A percentile compares a stretch with the other conserved stretches of the same genome.
Conservation (phyloP, 1,140 invertebrate genomes). For the Cephus cinctus region DNA sequence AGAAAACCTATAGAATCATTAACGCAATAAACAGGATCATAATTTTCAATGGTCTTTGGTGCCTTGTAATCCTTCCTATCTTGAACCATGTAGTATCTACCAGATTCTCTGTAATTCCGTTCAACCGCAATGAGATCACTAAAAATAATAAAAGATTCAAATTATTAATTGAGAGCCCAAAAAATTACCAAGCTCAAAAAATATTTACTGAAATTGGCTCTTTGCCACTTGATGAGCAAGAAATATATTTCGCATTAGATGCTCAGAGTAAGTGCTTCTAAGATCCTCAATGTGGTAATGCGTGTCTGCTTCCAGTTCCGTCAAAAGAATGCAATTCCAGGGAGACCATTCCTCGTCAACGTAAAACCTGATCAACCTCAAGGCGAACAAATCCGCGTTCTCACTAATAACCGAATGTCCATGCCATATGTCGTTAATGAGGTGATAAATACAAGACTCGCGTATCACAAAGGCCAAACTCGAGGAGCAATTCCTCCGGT, state of each 20-base stretch:
- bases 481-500: conserved; percentile 55
- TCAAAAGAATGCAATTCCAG: conserved; percentile 72
- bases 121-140: not conserved
- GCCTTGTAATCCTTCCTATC: conserved; percentile 15
- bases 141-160: not conserved
- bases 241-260: conserved; percentile 29
- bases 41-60: conserved; percentile 17
- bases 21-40: not conserved
- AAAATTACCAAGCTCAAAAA: not conserved
- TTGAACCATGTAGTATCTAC: conserved; percentile 19
- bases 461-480: conserved; percentile 63
- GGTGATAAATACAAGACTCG: conserved; percentile 64
- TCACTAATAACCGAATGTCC: conserved; percentile 66
- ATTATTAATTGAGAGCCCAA: not conserved
- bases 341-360: conserved; percentile 65
- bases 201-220: conserved; percentile 31
- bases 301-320: conserved; percentile 62
- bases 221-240: conserved; percentile 36
- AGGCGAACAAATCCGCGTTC: conserved; percentile 57
- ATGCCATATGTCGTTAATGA: conserved; percentile 68
- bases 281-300: conserved; percentile 46
- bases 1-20: too few relatives aligned
- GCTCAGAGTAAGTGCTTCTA: conserved; percentile 31
- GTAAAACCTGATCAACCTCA: conserved; percentile 63
- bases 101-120: conserved; percentile 16